phyloP scores from a whole-genome alignment of 2,113 vertebrate genomes.

The Cynoglossus semilaevis region DNA sequence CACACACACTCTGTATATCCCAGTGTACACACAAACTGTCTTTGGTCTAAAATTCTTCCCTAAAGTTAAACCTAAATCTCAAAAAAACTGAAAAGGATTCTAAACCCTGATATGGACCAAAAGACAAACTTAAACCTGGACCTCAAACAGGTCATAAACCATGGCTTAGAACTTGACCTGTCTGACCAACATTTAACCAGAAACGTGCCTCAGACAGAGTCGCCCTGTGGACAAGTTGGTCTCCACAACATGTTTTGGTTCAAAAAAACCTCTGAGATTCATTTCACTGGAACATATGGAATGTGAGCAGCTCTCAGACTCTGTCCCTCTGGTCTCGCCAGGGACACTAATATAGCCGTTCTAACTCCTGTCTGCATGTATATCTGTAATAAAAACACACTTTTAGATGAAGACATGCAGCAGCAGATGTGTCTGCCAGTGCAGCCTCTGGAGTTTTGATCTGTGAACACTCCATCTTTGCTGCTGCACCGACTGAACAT shows the following conservation, averaged over 20 bases:
- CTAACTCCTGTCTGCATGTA: too few species aligned
- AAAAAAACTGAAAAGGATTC: neutral
- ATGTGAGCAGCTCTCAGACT: slow-evolving; percentile 14
- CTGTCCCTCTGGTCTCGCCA: slow-evolving; percentile 9
- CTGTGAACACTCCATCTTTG: slow-evolving; percentile 48
- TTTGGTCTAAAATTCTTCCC: neutral
- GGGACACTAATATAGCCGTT: neutral
- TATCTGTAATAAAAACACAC: too few species aligned
- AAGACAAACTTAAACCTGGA: neutral
- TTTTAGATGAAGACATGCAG: too few species aligned
- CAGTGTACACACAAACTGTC: neutral
- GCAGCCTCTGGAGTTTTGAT: slow-evolving; percentile 43
- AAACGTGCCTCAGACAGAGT: too few species aligned
- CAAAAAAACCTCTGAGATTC: too few species aligned
- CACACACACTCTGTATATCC: neutral
- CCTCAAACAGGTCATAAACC: too few species aligned
- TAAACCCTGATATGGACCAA: too few species aligned
- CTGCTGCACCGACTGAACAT: slow-evolving; percentile 50
- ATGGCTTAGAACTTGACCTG: too few species aligned
- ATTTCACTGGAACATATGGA: too few species aligned
- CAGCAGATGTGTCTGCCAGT: slow-evolving; percentile 15
- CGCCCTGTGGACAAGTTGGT: too few species aligned
- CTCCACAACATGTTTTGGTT: too few species aligned
- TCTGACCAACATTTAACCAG: too few species aligned
- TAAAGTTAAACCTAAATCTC: neutral